phyloP scores from a whole-genome alignment of 2,888 invertebrate genomes.

The Machimus atricapillus region DNA sequence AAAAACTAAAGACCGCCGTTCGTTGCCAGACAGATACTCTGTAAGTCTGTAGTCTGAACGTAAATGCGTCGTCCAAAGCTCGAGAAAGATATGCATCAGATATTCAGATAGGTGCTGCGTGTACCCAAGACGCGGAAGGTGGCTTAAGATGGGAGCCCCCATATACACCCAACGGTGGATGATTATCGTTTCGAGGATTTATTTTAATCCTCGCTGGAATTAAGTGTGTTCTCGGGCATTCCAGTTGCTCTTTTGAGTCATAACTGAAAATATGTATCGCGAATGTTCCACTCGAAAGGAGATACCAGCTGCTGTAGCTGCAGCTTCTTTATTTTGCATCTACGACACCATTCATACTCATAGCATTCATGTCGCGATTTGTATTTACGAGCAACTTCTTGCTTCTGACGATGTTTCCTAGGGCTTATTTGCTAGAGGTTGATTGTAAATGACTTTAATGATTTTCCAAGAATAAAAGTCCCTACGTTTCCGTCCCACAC shows the following conservation, averaged over 20 bases:
- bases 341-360: background rate
- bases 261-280: background rate
- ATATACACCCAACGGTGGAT: background rate
- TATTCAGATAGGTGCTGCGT: background rate
- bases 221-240: slow-evolving; percentile 26
- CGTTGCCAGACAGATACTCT: background rate
- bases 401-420: background rate
- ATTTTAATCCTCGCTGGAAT: slow-evolving; percentile 30
- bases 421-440: background rate
- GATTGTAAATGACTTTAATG: background rate
- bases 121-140: slow-evolving; percentile 19
- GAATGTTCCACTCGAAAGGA: background rate
- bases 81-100: slow-evolving; percentile 13
- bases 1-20: slow-evolving; percentile 18
- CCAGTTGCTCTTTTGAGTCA: slow-evolving; percentile 33
- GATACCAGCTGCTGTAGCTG: background rate
- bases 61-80: background rate
- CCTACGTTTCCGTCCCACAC: background rate
- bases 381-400: background rate
- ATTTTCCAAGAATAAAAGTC: background rate
- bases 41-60: background rate
- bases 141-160: slow-evolving; percentile 16
- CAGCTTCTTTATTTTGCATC: background rate
- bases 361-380: background rate
- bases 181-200: slow-evolving; percentile 29